Conservation (phyloP, 2,113 vertebrate genomes). For the Apeltes quadracus region DNA sequence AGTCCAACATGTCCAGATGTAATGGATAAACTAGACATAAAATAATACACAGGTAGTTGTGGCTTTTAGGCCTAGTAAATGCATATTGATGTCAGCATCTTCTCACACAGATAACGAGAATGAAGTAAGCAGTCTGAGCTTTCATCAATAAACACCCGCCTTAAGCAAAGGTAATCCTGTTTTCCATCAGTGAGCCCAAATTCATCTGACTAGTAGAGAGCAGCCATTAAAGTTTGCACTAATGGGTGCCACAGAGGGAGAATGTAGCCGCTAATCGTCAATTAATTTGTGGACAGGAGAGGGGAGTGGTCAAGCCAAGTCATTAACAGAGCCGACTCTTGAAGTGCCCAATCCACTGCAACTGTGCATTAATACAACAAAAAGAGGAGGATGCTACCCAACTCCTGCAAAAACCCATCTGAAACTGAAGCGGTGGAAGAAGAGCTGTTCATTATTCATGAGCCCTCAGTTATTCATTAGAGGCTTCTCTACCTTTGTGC, state of each 20-base stretch:
- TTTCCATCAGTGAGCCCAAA: constrained; percentile 47
- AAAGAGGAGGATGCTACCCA: not conserved
- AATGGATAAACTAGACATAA: not conserved
- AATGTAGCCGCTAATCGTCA: constrained; percentile 58
- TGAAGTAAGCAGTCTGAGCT: constrained; percentile 15
- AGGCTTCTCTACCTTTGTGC: constrained; percentile 50
- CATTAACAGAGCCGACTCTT: constrained; percentile 41
- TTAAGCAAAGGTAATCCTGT: constrained; percentile 51
- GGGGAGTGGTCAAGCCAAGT: constrained; percentile 52
- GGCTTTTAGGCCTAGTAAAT: not conserved
- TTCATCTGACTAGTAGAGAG: constrained; percentile 50
- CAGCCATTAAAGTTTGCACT: constrained; percentile 55
- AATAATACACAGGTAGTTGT: not conserved
- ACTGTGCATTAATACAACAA: constrained; percentile 1
- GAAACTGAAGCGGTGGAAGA: constrained; percentile 20
- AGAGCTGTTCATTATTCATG: constrained; percentile 67
- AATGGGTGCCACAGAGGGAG: constrained; percentile 48
- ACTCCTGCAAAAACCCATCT: constrained; percentile 17
- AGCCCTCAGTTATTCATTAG: constrained; percentile 69
- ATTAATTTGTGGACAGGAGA: constrained; percentile 55
- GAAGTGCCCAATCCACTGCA: not conserved
- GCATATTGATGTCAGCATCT: not conserved
- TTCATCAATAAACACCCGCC: constrained; percentile 46
- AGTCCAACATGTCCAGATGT: not conserved
- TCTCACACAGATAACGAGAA: constrained; percentile 12